Percentiles rank a stretch among this genome's conserved stretches.
Evolutionary conservation across 2,797 vertebrate genomes (phyloP).

Genomic region (Gymnopithys bicolor): DNA sequence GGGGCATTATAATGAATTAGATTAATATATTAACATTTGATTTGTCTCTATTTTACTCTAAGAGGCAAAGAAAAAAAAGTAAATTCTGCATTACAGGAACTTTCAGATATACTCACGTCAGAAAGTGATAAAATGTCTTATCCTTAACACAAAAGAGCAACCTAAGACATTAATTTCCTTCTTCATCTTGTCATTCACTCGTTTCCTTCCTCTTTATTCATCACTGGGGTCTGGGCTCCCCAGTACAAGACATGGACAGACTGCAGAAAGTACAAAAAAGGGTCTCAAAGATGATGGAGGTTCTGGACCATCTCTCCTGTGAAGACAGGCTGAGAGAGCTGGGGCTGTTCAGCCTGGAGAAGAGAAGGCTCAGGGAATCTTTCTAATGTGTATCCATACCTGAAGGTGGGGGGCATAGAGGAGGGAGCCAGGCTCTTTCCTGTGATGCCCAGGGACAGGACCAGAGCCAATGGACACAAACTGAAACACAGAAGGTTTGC

Average conservation of each 20-base stretch:
- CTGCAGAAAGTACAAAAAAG: background rate
- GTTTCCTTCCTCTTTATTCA: background rate
- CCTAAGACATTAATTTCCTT: background rate
- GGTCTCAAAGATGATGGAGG: background rate
- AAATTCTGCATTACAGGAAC: background rate
- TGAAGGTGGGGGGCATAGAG: background rate
- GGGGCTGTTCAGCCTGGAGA: background rate
- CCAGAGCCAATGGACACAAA: background rate
- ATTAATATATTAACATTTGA: constrained; percentile 10
- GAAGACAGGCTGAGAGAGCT: background rate
- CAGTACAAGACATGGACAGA: background rate
- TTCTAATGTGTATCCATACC: too few species aligned
- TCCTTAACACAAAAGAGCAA: background rate
- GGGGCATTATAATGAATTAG: background rate
- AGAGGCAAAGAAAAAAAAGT: background rate
- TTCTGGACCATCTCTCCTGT: background rate
- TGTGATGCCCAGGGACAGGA: background rate
- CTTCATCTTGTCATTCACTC: background rate
- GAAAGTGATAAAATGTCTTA: background rate
- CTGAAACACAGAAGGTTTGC: background rate
- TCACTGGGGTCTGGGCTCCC: background rate
- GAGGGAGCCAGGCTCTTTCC: background rate
- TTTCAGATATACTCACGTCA: background rate
- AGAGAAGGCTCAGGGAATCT: background rate
- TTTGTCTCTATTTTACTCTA: background rate